phyloP scores from a whole-genome alignment of 1,140 invertebrate genomes.

The Pararge aegeria region DNA sequence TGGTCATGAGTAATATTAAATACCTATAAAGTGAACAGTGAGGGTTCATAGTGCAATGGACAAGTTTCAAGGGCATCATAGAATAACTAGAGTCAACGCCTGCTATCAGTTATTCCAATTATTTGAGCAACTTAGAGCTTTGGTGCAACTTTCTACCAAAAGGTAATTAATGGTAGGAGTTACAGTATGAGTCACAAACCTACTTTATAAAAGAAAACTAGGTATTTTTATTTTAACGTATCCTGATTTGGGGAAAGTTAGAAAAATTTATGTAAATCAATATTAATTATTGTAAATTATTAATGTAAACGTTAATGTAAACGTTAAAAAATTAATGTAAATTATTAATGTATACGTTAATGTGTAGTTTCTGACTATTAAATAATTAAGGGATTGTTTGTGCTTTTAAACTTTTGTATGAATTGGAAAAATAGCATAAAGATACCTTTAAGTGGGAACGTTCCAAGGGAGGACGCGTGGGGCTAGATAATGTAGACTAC shows the following conservation, averaged over 20 bases:
- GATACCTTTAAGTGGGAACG: too few species aligned
- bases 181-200: neutral
- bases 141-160: neutral
- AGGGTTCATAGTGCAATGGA: conserved; percentile 20
- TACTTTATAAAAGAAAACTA: neutral
- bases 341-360: too few species aligned
- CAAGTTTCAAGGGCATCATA: conserved; percentile 14
- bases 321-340: too few species aligned
- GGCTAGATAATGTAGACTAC: neutral
- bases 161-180: neutral
- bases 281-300: too few species aligned
- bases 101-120: neutral
- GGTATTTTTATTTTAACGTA: too few species aligned
- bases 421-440: too few species aligned
- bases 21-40: conserved; percentile 15
- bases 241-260: too few species aligned
- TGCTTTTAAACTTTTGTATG: too few species aligned
- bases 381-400: too few species aligned
- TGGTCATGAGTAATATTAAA: conserved; percentile 28
- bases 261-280: too few species aligned
- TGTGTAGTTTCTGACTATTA: too few species aligned
- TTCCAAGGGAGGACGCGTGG: neutral
- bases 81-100: conserved; percentile 1
- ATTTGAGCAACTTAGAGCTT: neutral
- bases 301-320: too few species aligned